Percentiles rank a stretch among this genome's conserved stretches.
These are phyloP conservation scores for Dermolepida albohirtum DNA, from an alignment of 2,888 invertebrate species.

Conservation along the genomic window DNA sequence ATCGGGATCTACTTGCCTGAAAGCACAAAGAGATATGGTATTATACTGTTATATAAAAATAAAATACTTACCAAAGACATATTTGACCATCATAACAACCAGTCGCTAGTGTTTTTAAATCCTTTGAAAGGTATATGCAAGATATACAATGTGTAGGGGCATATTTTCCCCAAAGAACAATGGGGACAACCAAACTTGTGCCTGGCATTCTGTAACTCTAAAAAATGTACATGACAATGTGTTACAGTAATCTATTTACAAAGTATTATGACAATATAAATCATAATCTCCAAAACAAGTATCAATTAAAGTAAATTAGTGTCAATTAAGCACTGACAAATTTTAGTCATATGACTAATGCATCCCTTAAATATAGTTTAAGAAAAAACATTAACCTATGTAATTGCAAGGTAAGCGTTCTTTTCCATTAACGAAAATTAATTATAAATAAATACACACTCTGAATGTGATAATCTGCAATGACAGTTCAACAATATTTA, in stretches of 20 bases:
- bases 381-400: slow-evolving; percentile 21
- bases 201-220: slow-evolving; percentile 73
- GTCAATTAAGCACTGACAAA: slow-evolving; percentile 54
- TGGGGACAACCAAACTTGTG: slow-evolving; percentile 94
- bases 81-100: slow-evolving; percentile 99
- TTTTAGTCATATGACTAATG: slow-evolving; percentile 48
- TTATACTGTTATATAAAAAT: slow-evolving; percentile 12
- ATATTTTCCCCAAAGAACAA: slow-evolving; percentile 96
- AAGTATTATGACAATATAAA: slow-evolving; percentile 23
- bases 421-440: slow-evolving; percentile 27
- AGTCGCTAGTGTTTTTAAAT: slow-evolving; percentile 93
- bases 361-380: slow-evolving; percentile 35
- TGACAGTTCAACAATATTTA: slow-evolving; percentile 45
- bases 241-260: slow-evolving; percentile 21
- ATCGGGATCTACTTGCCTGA: slow-evolving; percentile 80
- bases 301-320: slow-evolving; percentile 57
- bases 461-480: slow-evolving; percentile 18
- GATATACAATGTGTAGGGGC: slow-evolving; percentile 98
- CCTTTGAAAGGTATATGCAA: slow-evolving; percentile 89
- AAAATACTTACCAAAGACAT: slow-evolving; percentile 82
- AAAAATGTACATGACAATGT: slow-evolving; percentile 29
- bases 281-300: slow-evolving; percentile 23
- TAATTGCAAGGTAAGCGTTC: slow-evolving; percentile 10
- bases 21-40: slow-evolving; percentile 41
- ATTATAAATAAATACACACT: slow-evolving; percentile 23